These are phyloP conservation scores for Cordilura impudica DNA, from an alignment of 2,888 invertebrate species.

Conservation along the genomic window DNA sequence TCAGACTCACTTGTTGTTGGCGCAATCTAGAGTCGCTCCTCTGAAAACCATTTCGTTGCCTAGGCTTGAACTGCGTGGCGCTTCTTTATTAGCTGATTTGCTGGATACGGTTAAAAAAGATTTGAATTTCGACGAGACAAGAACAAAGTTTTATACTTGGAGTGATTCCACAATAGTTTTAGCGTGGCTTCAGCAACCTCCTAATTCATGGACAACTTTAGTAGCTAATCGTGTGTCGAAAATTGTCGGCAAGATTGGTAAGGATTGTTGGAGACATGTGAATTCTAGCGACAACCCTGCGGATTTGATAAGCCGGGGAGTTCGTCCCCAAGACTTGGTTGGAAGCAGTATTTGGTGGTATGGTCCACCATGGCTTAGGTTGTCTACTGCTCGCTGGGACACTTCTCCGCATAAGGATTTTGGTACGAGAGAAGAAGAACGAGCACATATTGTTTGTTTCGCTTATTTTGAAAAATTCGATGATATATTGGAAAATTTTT, in stretches of 20 bases:
- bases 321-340: not conserved
- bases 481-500: not conserved
- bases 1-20: conserved; percentile 2
- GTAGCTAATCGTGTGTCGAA: conserved; percentile 30
- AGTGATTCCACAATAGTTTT: not conserved
- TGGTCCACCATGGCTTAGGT: not conserved
- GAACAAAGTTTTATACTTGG: not conserved
- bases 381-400: not conserved
- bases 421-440: not conserved
- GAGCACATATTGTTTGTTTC: not conserved
- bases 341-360: not conserved
- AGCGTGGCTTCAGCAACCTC: conserved; percentile 12
- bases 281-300: conserved; percentile 12
- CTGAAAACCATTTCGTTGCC: not conserved
- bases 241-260: conserved; percentile 7
- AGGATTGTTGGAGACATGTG: conserved; percentile 15
- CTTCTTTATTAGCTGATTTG: not conserved
- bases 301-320: conserved; percentile 15
- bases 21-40: not conserved
- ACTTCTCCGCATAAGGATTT: not conserved
- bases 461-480: not conserved
- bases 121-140: not conserved
- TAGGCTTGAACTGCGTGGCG: too few relatives aligned
- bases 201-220: too few relatives aligned
- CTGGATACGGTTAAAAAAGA: not conserved